phyloP scores from a whole-genome alignment of 2,888 invertebrate genomes.

The Abrostola triplasia region DNA sequence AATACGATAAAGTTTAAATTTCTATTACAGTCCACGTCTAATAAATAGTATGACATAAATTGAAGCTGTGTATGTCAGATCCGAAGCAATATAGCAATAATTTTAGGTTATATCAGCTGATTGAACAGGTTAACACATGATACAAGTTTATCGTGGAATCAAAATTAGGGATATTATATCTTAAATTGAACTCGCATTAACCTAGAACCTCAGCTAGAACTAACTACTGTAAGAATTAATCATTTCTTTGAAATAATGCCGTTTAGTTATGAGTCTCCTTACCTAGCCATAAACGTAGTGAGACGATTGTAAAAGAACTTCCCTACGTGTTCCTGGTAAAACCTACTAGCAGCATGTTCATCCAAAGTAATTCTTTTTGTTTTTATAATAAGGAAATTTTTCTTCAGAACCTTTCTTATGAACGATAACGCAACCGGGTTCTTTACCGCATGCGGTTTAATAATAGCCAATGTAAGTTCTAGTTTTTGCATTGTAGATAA shows the following conservation, averaged over 20 bases:
- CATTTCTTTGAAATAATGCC: background rate
- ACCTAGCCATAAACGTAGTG: slow-evolving; percentile 94
- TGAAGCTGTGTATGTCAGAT: too few relatives aligned
- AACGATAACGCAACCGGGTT: slow-evolving; percentile 92
- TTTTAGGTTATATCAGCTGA: too few relatives aligned
- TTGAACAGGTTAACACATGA: too few relatives aligned
- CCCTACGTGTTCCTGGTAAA: slow-evolving; percentile 94
- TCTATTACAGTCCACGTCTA: too few relatives aligned
- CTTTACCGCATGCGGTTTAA: slow-evolving; percentile 95
- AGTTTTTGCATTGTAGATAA: slow-evolving; percentile 77
- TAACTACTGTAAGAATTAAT: too few relatives aligned
- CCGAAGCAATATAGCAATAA: too few relatives aligned
- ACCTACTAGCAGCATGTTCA: slow-evolving; percentile 90
- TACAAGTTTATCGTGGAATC: too few relatives aligned
- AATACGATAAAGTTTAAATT: background rate
- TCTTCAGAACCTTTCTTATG: slow-evolving; percentile 90
- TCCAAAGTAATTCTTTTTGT: slow-evolving; percentile 90
- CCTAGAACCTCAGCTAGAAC: too few relatives aligned
- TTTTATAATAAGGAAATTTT: slow-evolving; percentile 92
- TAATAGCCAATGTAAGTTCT: slow-evolving; percentile 94
- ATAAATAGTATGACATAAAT: too few relatives aligned
- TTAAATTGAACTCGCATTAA: too few relatives aligned
- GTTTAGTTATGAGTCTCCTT: slow-evolving; percentile 35
- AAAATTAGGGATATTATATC: too few relatives aligned
- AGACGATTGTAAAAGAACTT: slow-evolving; percentile 95